Conservation (phyloP, 1,140 invertebrate genomes). For the Wiebesia pumilae region DNA sequence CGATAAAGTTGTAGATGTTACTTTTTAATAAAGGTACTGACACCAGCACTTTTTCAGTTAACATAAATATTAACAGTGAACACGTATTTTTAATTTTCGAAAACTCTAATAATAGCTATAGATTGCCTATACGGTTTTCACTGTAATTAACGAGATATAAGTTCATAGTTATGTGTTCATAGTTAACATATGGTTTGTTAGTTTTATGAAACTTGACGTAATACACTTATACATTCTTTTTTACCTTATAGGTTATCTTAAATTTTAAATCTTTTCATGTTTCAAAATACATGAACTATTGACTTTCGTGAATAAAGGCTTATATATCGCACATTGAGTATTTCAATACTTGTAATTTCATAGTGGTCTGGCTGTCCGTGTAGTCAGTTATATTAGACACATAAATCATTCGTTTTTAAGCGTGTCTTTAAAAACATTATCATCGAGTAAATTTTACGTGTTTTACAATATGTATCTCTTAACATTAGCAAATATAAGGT, state of each 20-base stretch:
- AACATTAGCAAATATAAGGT: neutral
- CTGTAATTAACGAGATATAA: neutral
- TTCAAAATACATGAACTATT: neutral
- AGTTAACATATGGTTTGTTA: neutral
- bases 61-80: neutral
- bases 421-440: no score
- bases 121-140: neutral
- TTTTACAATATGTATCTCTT: no score
- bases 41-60: neutral
- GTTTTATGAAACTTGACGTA: neutral
- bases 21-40: neutral
- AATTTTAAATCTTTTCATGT: neutral
- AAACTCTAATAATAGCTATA: neutral
- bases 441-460: no score
- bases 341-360: no score
- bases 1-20: no score
- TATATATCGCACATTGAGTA: neutral
- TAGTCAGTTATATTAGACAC: neutral
- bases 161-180: neutral
- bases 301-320: neutral
- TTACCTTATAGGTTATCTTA: neutral
- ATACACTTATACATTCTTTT: neutral
- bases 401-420: neutral
- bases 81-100: neutral
- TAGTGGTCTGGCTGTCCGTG: neutral